Base-by-base conservation (phyloP, 30 jellyfish, hydroid and myxozoan species). In the Turritopsis dohrnii region DNA sequence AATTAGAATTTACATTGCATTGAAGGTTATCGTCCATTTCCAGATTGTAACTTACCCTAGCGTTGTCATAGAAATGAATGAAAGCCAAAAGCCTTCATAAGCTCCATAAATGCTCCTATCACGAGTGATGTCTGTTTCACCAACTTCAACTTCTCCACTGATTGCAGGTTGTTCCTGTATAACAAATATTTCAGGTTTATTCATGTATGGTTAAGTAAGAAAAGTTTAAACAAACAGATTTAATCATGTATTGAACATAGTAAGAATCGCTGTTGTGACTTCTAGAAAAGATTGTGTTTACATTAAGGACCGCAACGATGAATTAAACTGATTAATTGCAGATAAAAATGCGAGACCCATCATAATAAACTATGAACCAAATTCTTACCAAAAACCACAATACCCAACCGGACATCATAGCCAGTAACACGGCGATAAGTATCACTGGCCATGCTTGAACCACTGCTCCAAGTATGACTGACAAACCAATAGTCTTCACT, bases 61-160 rank as follows among this genome's bases (percentile, higher is more conserved):
- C 17, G 85, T 79, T 52, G 85, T 79, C 85, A 79, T 79, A 1
- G 85, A 25, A 17, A 79, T 52, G 52, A 79, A 79, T 1, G 85
- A 30, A 21, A 79, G 30, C 85, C 85, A 79, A 29, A 79, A 79
- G 52, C 85, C 85, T 30, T 79, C 80, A 28, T 22, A 21, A 20
- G 85, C 79, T 8, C 85, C 85, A 21, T 52, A 29, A 0, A 79
- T 20, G 22, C 30, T 0, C 79, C 80, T 24, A 21, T 53, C 29
- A 1, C 30, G 28, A 28, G 77, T 79, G 19, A 79, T 79, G 22
- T 79, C 85, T 16, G 19, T 30, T 23, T 30, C 52, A 30, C 60
- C 60, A 13, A 41, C 60, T 41, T 5, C 60, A 41, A 41, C 60
- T 13, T 41, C 60, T 3, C 13, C 13, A 41, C 13, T 13, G 60